These are phyloP conservation scores for Monochamus alternatus DNA, from an alignment of 2,888 invertebrate species.

Conservation along the genomic window DNA sequence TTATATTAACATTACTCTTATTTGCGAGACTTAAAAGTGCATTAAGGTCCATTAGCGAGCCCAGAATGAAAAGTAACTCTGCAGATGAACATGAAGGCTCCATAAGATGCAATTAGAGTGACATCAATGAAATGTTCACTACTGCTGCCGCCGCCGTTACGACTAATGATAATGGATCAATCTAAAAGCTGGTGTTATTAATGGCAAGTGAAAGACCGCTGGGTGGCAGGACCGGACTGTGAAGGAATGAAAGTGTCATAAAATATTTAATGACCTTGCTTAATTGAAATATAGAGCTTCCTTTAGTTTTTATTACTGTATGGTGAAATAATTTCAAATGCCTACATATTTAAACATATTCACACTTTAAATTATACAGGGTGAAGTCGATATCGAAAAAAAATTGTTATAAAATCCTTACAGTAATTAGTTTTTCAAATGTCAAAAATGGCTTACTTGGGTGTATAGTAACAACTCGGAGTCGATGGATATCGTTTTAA, in stretches of 20 bases:
- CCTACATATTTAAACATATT: no score
- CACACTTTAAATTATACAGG: no score
- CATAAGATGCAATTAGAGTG: constrained; percentile 57
- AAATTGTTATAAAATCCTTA: no score
- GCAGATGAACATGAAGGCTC: constrained; percentile 51
- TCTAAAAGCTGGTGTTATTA: constrained; percentile 55
- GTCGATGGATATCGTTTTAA: no score
- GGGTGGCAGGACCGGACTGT: constrained; percentile 36
- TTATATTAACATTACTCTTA: constrained; percentile 38
- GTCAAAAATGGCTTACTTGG: no score
- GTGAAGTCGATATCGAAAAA: no score
- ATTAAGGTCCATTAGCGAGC: constrained; percentile 54
- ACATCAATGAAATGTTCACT: constrained; percentile 58
- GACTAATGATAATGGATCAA: constrained; percentile 63
- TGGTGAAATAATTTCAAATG: no score
- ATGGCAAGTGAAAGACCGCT: constrained; percentile 46
- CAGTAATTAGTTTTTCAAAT: no score
- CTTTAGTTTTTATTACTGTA: no score
- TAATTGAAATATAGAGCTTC: no score
- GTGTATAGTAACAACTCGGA: no score
- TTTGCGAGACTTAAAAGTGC: constrained; percentile 46
- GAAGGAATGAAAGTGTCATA: not conserved
- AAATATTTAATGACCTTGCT: not conserved
- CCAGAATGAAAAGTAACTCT: constrained; percentile 53
- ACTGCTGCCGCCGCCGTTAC: constrained; percentile 45